Evolutionary conservation across 35 echinoderm and acorn worm species (phyloP), one percentile per base, ranked within the genome.

Genomic region (Ophioderma brevispina): DNA sequence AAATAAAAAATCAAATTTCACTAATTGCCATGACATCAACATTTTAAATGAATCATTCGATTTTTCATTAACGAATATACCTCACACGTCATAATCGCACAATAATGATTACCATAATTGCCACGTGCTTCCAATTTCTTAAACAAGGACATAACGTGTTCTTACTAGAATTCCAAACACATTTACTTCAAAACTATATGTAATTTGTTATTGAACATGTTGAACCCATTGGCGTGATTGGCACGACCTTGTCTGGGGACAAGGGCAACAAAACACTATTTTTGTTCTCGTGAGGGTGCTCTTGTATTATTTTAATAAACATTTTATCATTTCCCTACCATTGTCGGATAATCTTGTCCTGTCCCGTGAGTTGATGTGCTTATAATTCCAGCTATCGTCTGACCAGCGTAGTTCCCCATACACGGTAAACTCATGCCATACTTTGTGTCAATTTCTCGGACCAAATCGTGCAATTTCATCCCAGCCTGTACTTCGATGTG

Each of bases 331-430:
- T n/a, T n/a, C n/a, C 92, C 38, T 94, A 97, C 95, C 95, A 97
- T 97, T 37, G 95, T 97, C 32, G 91, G 95, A 28, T 93, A 93
- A 70, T 94, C 95, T 38, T 94, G 91, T 18, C 91, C 91, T 15
- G 95, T 94, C 0, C 95, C 95, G 32, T 97, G 95, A 5, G 95
- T 97, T 19, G 95, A 97, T 46, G 95, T 97, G 39, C 95, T 97
- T 64, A 93, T 94, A 42, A 97, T 97, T 35, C 95, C 95, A 2
- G 95, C 95, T 0, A 94, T 86, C 0, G 95, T 97, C 85, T 97
- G 95, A 0, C 95, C 95, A 1, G 91, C 95, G 56, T 97, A 97
- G 80, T 97, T 97, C 2, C 95, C 95, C 95, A 97, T 97, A 36
- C 91, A 93, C 0, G 95, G 95, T 35, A 97, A 76, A 56, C 91